Percentiles rank a stretch among this genome's conserved stretches.
These are phyloP conservation scores for Narcine bancroftii DNA, from an alignment of 2,113 vertebrate species.

Conservation along the genomic window DNA sequence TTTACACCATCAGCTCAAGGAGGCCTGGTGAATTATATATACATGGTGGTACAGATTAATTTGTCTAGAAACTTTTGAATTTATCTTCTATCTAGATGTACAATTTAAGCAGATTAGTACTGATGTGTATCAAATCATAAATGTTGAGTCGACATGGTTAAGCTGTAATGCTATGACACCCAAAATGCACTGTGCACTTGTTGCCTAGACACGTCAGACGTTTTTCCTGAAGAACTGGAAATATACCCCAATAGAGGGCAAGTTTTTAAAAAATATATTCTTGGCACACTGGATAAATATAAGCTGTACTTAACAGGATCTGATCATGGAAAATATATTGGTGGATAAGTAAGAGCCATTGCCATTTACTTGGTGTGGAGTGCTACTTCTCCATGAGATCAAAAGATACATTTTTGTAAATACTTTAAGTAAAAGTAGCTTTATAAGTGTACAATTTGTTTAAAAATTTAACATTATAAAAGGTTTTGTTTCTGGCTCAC, in stretches of 20 bases:
- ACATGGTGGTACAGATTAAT: not conserved
- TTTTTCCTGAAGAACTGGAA: not conserved
- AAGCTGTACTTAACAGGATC: not conserved
- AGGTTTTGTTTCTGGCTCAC: conserved; percentile 25
- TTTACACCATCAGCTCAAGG: not conserved
- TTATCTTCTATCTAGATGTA: not conserved
- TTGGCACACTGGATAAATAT: not conserved
- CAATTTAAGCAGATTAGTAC: too few relatives aligned
- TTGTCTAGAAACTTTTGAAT: not conserved
- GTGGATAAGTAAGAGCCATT: not conserved
- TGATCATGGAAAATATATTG: not conserved
- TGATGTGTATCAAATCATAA: not conserved
- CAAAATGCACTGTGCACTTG: not conserved
- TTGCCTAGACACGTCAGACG: too few relatives aligned
- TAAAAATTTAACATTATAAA: not conserved
- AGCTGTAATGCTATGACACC: not conserved
- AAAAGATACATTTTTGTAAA: conserved; percentile 28
- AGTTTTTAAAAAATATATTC: not conserved
- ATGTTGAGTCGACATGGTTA: not conserved
- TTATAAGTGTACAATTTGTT: conserved; percentile 4
- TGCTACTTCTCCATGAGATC: conserved; percentile 17
- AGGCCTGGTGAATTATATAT: not conserved
- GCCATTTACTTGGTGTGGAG: not conserved
- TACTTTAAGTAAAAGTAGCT: conserved; percentile 17
- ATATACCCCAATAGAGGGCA: not conserved